These are phyloP conservation scores for Macropodus opercularis DNA, from an alignment of 2,797 vertebrate genomes.

Conservation along the genomic window DNA sequence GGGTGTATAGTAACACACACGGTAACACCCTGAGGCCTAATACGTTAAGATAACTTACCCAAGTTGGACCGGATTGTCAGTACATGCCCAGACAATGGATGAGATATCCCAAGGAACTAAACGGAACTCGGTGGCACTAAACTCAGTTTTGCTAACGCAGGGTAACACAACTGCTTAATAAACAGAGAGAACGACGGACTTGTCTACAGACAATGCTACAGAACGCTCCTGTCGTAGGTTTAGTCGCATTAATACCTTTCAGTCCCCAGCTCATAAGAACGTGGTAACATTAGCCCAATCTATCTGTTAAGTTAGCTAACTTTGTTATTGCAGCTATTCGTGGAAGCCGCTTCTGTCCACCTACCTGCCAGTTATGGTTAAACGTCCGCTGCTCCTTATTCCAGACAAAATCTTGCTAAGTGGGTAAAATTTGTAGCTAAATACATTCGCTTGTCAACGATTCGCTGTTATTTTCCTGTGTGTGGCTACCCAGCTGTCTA, in stretches of 20 bases:
- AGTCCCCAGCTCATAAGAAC: slow-evolving; percentile 3
- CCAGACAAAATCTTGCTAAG: not conserved
- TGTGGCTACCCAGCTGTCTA: slow-evolving; percentile 32
- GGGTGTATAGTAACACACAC: not conserved
- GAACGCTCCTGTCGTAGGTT: not conserved
- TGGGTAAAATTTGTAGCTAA: slow-evolving; percentile 2
- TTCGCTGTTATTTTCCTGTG: slow-evolving; percentile 8
- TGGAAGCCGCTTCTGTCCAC: slow-evolving; percentile 22
- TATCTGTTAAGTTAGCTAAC: slow-evolving; percentile 19
- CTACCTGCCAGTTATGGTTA: slow-evolving; percentile 40
- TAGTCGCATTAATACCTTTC: not conserved
- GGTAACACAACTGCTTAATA: too few species aligned
- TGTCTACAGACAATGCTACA: too few species aligned
- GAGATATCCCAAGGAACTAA: not conserved
- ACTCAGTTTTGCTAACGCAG: not conserved
- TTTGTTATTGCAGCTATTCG: slow-evolving; percentile 13
- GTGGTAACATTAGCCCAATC: not conserved
- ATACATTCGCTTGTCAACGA: not conserved
- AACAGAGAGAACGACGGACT: too few species aligned
- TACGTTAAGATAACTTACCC: not conserved
- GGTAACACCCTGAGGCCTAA: not conserved
- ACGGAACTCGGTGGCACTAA: not conserved
- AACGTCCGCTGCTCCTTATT: slow-evolving; percentile 12
- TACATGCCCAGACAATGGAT: slow-evolving; percentile 10
- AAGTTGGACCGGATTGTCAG: not conserved